phyloP scores from a whole-genome alignment of 1,140 invertebrate species.

The Heliothis virescens region DNA sequence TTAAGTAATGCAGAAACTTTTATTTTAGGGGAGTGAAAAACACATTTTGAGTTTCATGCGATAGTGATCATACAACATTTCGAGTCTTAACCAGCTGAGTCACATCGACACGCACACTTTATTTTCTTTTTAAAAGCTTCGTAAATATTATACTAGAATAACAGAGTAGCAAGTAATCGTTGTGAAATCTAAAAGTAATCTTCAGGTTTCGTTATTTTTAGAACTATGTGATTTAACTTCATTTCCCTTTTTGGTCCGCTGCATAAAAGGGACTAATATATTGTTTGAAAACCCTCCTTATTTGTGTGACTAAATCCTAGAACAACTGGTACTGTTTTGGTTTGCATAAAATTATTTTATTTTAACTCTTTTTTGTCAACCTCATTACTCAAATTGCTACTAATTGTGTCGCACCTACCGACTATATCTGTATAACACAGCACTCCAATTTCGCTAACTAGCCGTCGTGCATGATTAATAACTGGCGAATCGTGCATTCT shows the following conservation, averaged over 20 bases:
- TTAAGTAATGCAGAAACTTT: constrained; percentile 7
- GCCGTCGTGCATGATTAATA: constrained; percentile 84
- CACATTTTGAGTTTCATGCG: constrained; percentile 13
- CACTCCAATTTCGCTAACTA: constrained; percentile 83
- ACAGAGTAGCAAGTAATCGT: too few relatives aligned
- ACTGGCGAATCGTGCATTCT: constrained; percentile 81
- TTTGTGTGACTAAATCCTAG: too few relatives aligned
- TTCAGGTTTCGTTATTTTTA: too few relatives aligned
- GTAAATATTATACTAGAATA: constrained; percentile 8
- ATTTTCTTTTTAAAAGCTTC: background rate
- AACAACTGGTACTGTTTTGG: too few relatives aligned
- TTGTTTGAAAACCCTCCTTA: too few relatives aligned
- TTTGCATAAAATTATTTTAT: too few relatives aligned
- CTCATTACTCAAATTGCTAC: background rate
- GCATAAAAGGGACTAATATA: too few relatives aligned
- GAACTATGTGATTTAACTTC: too few relatives aligned
- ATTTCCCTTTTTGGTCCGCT: too few relatives aligned
- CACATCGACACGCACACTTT: constrained; percentile 17
- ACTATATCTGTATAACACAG: constrained; percentile 73
- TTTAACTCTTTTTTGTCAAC: background rate
- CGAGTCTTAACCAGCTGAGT: constrained; percentile 21
- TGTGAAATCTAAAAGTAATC: too few relatives aligned
- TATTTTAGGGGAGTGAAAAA: constrained; percentile 27
- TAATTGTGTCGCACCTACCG: constrained; percentile 37
- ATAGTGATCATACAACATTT: constrained; percentile 27